These are phyloP conservation scores for Epirrhoe alternata DNA, from an alignment of 2,888 invertebrate genomes.

Conservation along the genomic window DNA sequence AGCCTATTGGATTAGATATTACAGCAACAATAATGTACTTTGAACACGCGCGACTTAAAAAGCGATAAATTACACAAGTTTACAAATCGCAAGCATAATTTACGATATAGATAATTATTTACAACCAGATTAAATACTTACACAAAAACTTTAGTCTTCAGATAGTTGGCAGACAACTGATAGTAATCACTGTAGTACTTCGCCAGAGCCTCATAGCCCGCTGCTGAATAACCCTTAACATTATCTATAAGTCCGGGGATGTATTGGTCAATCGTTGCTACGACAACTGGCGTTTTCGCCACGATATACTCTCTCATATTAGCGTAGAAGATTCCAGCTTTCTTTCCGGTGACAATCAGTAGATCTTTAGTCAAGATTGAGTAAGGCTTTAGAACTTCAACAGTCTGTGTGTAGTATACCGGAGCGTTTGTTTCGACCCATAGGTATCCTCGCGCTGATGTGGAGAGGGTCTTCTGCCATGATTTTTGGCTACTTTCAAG, in stretches of 20 bases:
- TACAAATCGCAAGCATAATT: neutral
- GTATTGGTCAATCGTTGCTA: conserved; percentile 86
- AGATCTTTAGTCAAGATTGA: conserved; percentile 86
- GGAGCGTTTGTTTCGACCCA: conserved; percentile 89
- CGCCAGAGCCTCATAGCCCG: conserved; percentile 74
- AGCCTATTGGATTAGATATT: neutral
- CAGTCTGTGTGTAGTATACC: conserved; percentile 85
- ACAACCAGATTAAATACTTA: conserved; percentile 80
- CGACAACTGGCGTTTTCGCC: conserved; percentile 78
- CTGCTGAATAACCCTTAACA: conserved; percentile 80
- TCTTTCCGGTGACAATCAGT: conserved; percentile 82
- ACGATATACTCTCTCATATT: conserved; percentile 80
- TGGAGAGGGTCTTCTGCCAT: conserved; percentile 86
- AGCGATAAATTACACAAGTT: neutral
- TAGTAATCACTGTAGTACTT: conserved; percentile 81
- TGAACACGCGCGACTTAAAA: neutral
- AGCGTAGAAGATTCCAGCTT: conserved; percentile 74
- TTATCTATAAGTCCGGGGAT: conserved; percentile 89
- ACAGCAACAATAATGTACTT: neutral
- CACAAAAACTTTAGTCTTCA: conserved; percentile 91
- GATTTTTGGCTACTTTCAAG: conserved; percentile 87
- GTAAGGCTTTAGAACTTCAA: conserved; percentile 86
- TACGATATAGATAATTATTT: conserved; percentile 3
- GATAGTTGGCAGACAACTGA: conserved; percentile 84
- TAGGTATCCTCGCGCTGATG: conserved; percentile 86